Evolutionary conservation across 2,113 vertebrate genomes (phyloP), one percentile per base, ranked within the genome.

Genomic region (Podilymbus podiceps): DNA sequence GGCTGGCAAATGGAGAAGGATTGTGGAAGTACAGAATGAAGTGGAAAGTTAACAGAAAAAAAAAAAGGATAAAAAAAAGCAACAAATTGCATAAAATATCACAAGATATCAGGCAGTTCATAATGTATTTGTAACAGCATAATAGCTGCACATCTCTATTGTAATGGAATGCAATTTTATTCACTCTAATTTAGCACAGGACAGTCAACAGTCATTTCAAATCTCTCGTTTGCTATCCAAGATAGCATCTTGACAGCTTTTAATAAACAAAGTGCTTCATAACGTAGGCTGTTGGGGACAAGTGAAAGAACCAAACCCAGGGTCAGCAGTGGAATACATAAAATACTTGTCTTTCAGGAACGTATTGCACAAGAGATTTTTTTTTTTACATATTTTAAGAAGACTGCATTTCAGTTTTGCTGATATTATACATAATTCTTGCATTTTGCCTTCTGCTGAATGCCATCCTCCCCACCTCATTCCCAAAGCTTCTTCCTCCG

Each of bases 111-210:
- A 85, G 46, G 64, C 38, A 3, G 27, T 86, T 96, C 58, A 73
- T 76, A 96, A 93, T 85, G 86, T 89, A 76, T 92, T 92, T 89
- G 73, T 89, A 96, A 85, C 58, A 95, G 88, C 83, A 90, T 95
- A 93, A 93, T 76, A 84, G 74, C 69, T 59, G 44, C 75, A 90
- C 47, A 84, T 78, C 72, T 87, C 80, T 93, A 47, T 78, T 93
- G 87, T 90, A 94, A 86, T 3, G 8, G n/a, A 90, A 88, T 44
- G 79, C 67, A 68, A 78, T 97, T 97, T 93, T 95, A 96, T 89
- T 92, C 93, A 88, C 42, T 92, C 86, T 83, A 89, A 93, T 97
- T 96, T 91, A 94, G 78, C 42, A 68, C 78, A 96, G 81, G 91
- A 95, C 74, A 90, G 79, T 93, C 94, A 96, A 78, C 19, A 83